These are phyloP conservation scores for Macaca nemestrina DNA, from an alignment of 2,113 vertebrate species.

Conservation along the genomic window DNA sequence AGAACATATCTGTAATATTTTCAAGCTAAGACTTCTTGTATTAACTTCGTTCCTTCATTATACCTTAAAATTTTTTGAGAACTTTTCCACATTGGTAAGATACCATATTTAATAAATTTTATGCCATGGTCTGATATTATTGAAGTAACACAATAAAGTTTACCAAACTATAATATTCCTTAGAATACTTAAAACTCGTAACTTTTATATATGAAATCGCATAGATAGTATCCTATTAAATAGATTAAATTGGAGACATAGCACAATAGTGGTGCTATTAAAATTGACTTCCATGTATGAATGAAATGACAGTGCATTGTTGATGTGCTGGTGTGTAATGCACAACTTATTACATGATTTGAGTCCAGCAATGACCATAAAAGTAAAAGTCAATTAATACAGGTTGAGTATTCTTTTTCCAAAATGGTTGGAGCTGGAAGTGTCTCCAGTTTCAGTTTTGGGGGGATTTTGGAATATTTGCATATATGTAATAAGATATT, in stretches of 20 bases:
- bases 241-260: neutral
- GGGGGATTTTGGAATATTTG: neutral
- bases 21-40: neutral
- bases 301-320: neutral
- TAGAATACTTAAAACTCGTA: neutral
- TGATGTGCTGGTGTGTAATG: neutral
- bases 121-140: neutral
- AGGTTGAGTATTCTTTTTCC: neutral
- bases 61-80: neutral
- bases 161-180: neutral
- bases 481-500: neutral
- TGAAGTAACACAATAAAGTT: constrained; percentile 39
- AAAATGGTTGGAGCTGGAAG: neutral
- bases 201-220: neutral
- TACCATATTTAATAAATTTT: neutral
- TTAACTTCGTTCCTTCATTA: neutral
- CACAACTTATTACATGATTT: neutral
- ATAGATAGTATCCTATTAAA: neutral
- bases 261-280: neutral
- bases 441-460: neutral
- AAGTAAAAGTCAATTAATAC: neutral
- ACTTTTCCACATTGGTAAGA: neutral
- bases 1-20: neutral
- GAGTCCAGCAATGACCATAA: neutral
- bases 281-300: neutral